Conservation (phyloP, 2,797 vertebrate species). For the Sebastiscus albofasciatus region DNA sequence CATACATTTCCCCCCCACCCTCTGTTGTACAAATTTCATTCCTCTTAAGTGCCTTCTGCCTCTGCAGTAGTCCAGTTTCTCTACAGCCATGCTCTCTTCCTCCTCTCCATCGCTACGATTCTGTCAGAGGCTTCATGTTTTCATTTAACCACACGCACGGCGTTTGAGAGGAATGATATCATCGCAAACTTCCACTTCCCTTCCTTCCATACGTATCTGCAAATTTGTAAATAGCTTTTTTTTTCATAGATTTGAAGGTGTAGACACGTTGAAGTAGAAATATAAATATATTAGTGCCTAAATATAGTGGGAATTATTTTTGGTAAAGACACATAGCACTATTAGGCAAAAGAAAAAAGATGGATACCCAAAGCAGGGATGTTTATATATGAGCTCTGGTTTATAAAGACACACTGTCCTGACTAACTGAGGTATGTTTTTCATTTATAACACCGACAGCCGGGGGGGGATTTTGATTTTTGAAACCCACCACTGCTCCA, state of each 20-base stretch:
- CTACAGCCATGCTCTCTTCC: background rate
- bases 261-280: slow-evolving; percentile 69
- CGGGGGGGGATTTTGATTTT: background rate
- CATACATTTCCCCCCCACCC: background rate
- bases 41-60: slow-evolving; percentile 86
- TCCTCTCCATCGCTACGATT: background rate
- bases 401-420: slow-evolving; percentile 1
- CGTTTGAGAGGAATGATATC: slow-evolving; percentile 85
- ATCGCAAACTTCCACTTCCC: slow-evolving; percentile 47
- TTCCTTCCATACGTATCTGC: slow-evolving; percentile 62
- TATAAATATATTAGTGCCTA: slow-evolving; percentile 83
- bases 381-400: slow-evolving; percentile 26
- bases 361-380: slow-evolving; percentile 26
- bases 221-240: slow-evolving; percentile 79
- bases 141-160: slow-evolving; percentile 46
- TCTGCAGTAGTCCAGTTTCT: slow-evolving; percentile 30
- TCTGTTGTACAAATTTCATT: slow-evolving; percentile 76
- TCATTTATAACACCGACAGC: background rate
- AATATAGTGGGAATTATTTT: slow-evolving; percentile 79
- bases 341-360: slow-evolving; percentile 50
- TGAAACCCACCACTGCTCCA: background rate
- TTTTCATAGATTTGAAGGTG: slow-evolving; percentile 70
- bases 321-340: slow-evolving; percentile 74
- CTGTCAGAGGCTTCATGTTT: slow-evolving; percentile 13
- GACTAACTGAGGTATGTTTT: background rate